A percentile compares a stretch with the other conserved stretches of the same genome.
Conservation (phyloP, 2,888 invertebrate species). For the Tinea trinotella region DNA sequence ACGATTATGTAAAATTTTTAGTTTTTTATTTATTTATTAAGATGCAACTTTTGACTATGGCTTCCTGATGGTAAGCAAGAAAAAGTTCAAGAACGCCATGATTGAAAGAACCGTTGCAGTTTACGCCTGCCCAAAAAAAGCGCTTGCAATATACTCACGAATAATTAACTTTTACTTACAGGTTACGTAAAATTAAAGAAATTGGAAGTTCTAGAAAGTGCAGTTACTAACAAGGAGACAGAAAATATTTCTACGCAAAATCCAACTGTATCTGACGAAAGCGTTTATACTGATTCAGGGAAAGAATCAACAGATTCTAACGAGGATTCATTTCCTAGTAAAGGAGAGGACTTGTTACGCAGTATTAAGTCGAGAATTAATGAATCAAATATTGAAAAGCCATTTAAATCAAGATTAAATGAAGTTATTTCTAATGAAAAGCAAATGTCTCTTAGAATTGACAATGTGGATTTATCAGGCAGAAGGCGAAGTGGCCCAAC, state of each 20-base stretch:
- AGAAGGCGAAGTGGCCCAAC: constrained; percentile 16
- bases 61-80: too few relatives aligned
- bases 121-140: too few relatives aligned
- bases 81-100: too few relatives aligned
- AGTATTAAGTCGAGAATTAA: constrained; percentile 39
- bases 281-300: constrained; percentile 58
- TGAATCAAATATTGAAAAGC: constrained; percentile 21
- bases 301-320: constrained; percentile 57
- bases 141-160: too few relatives aligned
- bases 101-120: too few relatives aligned
- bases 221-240: constrained; percentile 39
- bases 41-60: too few relatives aligned
- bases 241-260: constrained; percentile 21
- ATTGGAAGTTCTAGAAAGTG: constrained; percentile 62
- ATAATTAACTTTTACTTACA: constrained; percentile 36
- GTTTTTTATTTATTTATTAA: too few relatives aligned
- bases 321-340: constrained; percentile 36
- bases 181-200: constrained; percentile 73
- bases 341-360: constrained; percentile 38
- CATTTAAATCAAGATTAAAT: constrained; percentile 19
- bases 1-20: too few relatives aligned
- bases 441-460: constrained; percentile 27
- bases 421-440: constrained; percentile 28
- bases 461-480: constrained; percentile 8
- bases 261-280: constrained; percentile 34